Evolutionary conservation across 1,140 invertebrate species (phyloP).

Genomic region (Paracyclopina nana): DNA sequence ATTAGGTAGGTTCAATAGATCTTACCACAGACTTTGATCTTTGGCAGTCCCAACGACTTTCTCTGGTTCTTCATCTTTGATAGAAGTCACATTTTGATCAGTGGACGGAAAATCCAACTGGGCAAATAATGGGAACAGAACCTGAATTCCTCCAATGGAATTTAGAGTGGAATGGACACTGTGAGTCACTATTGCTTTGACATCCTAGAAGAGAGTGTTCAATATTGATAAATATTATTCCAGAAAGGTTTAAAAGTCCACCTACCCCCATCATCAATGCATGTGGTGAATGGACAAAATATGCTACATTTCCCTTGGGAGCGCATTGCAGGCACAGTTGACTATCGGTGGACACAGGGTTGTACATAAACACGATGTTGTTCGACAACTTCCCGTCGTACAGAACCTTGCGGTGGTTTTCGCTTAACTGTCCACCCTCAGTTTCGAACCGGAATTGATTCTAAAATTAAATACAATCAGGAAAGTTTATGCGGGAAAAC

Average conservation of each 20-base stretch:
- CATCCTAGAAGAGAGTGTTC: constrained; percentile 46
- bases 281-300: constrained; percentile 97
- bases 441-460: constrained; percentile 97
- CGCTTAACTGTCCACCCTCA: constrained; percentile 83
- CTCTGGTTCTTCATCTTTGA: constrained; percentile 33
- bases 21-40: constrained; percentile 24
- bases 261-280: constrained; percentile 90
- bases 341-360: constrained; percentile 92
- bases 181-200: constrained; percentile 95
- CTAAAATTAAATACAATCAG: constrained; percentile 31
- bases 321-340: constrained; percentile 93
- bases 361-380: constrained; percentile 97
- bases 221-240: constrained; percentile 12
- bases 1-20: no score
- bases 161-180: constrained; percentile 97
- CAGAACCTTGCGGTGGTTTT: constrained; percentile 84
- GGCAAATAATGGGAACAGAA: constrained; percentile 91
- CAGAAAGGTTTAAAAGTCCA: no score
- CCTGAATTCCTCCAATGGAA: constrained; percentile 96
- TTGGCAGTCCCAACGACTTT: background rate
- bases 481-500: background rate
- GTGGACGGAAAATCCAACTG: constrained; percentile 73
- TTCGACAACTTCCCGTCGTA: constrained; percentile 94
- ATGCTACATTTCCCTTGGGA: constrained; percentile 85
- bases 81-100: no score